Conservation (phyloP, 2,888 invertebrate species). For the Zele albiditarsus region DNA sequence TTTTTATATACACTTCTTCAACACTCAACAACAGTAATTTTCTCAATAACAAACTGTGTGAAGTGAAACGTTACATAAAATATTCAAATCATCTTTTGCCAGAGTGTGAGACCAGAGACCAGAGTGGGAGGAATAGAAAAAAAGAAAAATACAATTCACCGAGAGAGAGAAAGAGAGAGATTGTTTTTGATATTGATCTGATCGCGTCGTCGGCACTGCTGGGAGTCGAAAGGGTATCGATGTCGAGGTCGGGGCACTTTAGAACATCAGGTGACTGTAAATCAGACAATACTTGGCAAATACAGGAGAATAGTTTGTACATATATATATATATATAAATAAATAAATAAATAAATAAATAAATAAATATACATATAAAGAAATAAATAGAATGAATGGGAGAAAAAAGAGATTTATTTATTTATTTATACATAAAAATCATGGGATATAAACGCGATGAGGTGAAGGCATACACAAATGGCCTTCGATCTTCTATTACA, state of each 20-base stretch:
- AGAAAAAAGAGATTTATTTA: not conserved
- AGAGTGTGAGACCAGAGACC: constrained; percentile 29
- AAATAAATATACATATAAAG: not conserved
- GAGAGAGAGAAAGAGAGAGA: constrained; percentile 43
- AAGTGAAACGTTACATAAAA: too few relatives aligned
- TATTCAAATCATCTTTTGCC: too few relatives aligned
- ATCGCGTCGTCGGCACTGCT: constrained; percentile 39
- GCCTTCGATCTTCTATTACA: constrained; percentile 20
- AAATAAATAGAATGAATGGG: not conserved
- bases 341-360: not conserved
- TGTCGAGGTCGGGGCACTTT: constrained; percentile 42
- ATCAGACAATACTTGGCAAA: constrained; percentile 39
- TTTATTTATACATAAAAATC: constrained; percentile 27
- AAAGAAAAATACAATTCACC: constrained; percentile 42
- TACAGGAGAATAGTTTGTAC: constrained; percentile 11
- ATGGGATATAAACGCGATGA: constrained; percentile 24
- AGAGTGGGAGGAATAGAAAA: constrained; percentile 37
- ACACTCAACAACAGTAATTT: too few relatives aligned
- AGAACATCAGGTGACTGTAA: constrained; percentile 39
- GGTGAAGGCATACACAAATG: constrained; percentile 36
- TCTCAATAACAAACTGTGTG: too few relatives aligned
- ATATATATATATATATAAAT: constrained; percentile 15
- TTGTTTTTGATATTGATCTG: constrained; percentile 42
- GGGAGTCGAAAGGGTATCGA: constrained; percentile 51
- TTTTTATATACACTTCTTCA: too few relatives aligned